Evolutionary conservation across 2,113 vertebrate species (phyloP), one percentile per base, ranked within the genome.

Genomic region (Psilopogon haemacephalus): DNA sequence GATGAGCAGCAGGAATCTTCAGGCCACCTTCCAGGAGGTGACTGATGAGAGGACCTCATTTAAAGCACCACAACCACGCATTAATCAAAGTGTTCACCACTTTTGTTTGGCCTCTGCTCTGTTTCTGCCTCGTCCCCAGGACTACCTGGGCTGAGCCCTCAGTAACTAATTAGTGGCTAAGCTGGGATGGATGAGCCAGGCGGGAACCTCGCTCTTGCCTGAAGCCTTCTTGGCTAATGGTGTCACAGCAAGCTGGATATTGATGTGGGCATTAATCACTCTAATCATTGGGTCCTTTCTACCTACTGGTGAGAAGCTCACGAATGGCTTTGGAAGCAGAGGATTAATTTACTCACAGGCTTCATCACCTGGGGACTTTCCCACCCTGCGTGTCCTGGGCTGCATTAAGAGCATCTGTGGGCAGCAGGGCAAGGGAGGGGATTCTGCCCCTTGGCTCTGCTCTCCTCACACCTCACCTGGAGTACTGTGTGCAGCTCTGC

Each of bases 21-120:
- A 1, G 18, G 7, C 10, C 5, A 5, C 0, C 2, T 28, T 46
- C 23, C 30, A 42, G 55, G 37, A 4, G 6, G 35, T 8, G 24
- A 20, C 44, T 21, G 65, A 37, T 23, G 37, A 33, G 28, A 38
- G 13, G 8, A 24, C 8, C 21, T 46, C 8, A 1, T 32, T 60
- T 48, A 40, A 35, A 62, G 48, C 16, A 3, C 23, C 32, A 8
- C 33, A 55, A 19, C 35, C 12, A 6, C 5, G 9, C 18, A 8
- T 44, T 5, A 33, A 46, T 80, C 32, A 35, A 23, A 9, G 24
- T 28, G 18, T 52, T 35, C 38, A 23, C 9, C 23, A 15, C 11
- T 42, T n/a, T 32, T 12, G 19, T 37, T 37, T 63, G 46, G 27
- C 40, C 33, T 37, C 38, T 32, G n/a, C 28, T 71, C 40, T 48